phyloP scores from a whole-genome alignment of 2,888 invertebrate species.

The Panorpa germanica region DNA sequence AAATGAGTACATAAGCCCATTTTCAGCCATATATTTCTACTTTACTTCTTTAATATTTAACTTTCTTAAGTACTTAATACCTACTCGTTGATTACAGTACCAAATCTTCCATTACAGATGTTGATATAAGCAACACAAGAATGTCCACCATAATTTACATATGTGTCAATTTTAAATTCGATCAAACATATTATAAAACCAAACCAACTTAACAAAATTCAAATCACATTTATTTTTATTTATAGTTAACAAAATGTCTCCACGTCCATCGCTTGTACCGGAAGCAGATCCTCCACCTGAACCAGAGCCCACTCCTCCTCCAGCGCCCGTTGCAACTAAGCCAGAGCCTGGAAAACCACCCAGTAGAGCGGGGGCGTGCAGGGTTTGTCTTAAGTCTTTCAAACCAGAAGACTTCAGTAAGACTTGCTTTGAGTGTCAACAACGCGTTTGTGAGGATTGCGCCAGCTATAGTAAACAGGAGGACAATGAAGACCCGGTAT shows the following conservation, averaged over 20 bases:
- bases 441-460: constrained; percentile 83
- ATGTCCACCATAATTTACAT: too few species aligned
- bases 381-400: constrained; percentile 74
- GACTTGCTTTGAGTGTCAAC: constrained; percentile 77
- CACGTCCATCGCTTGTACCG: constrained; percentile 36
- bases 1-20: too few species aligned
- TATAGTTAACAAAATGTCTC: constrained; percentile 52
- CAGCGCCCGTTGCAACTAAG: constrained; percentile 22
- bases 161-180: too few species aligned
- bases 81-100: too few species aligned
- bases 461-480: constrained; percentile 77
- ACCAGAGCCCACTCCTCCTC: constrained; percentile 23
- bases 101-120: too few species aligned
- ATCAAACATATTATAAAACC: too few species aligned
- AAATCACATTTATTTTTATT: constrained; percentile 11
- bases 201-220: too few species aligned
- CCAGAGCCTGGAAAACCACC: constrained; percentile 52
- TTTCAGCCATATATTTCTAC: too few species aligned
- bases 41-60: too few species aligned
- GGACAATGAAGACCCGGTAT: constrained; percentile 65
- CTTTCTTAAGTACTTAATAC: too few species aligned
- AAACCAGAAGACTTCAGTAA: constrained; percentile 76
- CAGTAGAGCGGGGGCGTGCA: constrained; percentile 57
- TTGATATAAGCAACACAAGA: too few species aligned
- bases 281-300: constrained; percentile 29